Evolutionary conservation across 2,113 vertebrate genomes (phyloP), one percentile per base, ranked within the genome.

Genomic region (Cavia aperea): DNA sequence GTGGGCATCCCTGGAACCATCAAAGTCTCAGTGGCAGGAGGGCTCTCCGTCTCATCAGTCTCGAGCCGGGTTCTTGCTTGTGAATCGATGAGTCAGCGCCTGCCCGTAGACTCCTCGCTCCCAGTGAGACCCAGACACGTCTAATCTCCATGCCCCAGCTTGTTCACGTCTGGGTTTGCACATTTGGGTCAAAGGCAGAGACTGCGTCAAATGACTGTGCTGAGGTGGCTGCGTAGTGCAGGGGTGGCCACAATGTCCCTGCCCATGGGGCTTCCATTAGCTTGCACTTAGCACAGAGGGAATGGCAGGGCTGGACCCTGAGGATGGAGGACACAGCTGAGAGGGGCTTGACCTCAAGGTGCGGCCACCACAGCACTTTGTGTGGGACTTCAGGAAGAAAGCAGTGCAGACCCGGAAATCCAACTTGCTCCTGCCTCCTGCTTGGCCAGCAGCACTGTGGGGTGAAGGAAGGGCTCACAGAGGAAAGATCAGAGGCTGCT

Each of bases 221-320:
- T 43, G 8, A 36, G 6, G 36, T 9, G 43, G 60, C 9, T 11
- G 33, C 1, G 31, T 4, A 5, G 33, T 12, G 10, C 21, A 58
- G 21, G 0, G 46, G 31, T 0, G 13, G 23, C 2, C 14, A 6
- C 21, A 1, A 1, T 0, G 5, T 23, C 18, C 39, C 68, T 11
- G 1, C 33, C 15, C 13, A n/a, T 54, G 6, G 31, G 1, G 1
- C 1, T 2, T 10, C 13, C 1, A 0, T 24, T 11, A 31, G 11
- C 12, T 46, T 21, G 54, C 1, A 0, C 26, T 16, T 36, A 60
- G 43, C 73, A 43, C 0, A 0, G 10, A 24, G 31, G 63, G 23
- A 9, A 13, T 6, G 2, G 7, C 7, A 66, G 43, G 58, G 58
- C 58, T 4, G 36, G 13, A 60, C 3, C 4, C 68, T 9, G 2